These are phyloP conservation scores for rat (Rattus norvegicus) DNA, from an alignment of 2,113 vertebrate species.

Conservation along the genomic window DNA sequence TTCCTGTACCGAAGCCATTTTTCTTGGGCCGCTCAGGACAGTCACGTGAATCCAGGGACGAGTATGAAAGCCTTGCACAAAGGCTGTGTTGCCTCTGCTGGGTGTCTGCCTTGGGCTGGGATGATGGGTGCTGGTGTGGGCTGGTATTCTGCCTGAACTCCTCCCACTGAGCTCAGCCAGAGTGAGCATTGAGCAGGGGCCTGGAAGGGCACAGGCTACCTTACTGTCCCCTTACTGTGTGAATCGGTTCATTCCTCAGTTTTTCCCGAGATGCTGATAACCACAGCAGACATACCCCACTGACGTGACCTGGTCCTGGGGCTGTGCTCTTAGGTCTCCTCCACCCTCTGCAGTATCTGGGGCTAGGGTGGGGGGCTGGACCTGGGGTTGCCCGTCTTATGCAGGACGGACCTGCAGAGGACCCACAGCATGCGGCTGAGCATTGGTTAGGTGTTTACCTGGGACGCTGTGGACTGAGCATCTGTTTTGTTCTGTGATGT, in stretches of 20 bases:
- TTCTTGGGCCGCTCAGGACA: not conserved
- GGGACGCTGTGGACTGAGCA: rapidly evolving
- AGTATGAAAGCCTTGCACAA: rapidly evolving
- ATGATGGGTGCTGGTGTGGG: not conserved
- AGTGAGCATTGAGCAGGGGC: not conserved
- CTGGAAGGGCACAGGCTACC: not conserved
- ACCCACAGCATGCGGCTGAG: rapidly evolving
- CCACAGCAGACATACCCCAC: rapidly evolving
- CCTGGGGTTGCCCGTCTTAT: not conserved
- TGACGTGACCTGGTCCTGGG: not conserved
- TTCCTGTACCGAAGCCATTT: not conserved
- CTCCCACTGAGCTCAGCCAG: not conserved
- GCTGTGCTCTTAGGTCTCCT: rapidly evolving
- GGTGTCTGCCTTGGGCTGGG: not conserved
- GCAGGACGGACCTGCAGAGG: not conserved
- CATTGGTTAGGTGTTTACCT: rapidly evolving
- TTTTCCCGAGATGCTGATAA: not conserved
- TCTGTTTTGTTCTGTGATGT: not conserved
- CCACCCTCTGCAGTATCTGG: too few relatives aligned
- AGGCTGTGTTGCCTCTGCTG: not conserved
- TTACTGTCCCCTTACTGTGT: too few relatives aligned
- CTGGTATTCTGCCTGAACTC: not conserved
- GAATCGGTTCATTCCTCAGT: not conserved
- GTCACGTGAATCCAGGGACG: not conserved
- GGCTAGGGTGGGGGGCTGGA: not conserved